A percentile compares a stretch with the other conserved stretches of the same genome.
Evolutionary conservation across 2,113 vertebrate species (phyloP).

Genomic region (Ursus arctos): DNA sequence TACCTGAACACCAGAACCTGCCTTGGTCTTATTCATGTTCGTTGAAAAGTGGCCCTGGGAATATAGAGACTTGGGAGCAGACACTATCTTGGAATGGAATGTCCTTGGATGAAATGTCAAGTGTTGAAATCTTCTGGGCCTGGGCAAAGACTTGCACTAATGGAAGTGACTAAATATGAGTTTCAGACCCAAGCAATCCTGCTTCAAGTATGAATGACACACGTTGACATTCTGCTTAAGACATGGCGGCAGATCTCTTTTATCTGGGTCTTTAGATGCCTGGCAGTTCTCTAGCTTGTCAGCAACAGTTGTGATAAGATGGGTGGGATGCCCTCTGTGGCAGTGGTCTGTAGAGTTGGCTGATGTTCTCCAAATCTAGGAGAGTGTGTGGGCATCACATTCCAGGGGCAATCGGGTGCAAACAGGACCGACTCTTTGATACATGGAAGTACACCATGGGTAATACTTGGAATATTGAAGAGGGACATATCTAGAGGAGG

Average conservation of each 20-base stretch:
- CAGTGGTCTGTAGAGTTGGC: neutral
- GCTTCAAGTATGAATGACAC: neutral
- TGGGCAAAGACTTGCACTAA: neutral
- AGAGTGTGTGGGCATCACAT: neutral
- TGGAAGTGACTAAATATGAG: neutral
- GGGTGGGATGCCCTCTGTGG: neutral
- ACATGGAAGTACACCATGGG: neutral
- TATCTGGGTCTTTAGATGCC: neutral
- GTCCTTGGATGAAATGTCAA: neutral
- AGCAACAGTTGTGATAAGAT: neutral
- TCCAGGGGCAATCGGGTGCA: neutral
- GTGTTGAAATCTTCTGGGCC: neutral
- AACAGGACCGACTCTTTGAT: neutral
- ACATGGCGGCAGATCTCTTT: neutral
- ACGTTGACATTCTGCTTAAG: neutral
- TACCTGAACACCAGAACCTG: neutral
- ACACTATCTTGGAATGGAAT: neutral
- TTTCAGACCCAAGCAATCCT: neutral
- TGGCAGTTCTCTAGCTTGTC: neutral
- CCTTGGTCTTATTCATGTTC: neutral
- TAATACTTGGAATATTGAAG: neutral
- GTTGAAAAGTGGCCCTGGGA: neutral
- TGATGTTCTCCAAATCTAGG: neutral
- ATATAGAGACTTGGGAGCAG: neutral
- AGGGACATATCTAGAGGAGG: rapidly evolving